These are phyloP conservation scores for Planococcus citri DNA, from an alignment of 1,140 invertebrate genomes.

Conservation along the genomic window DNA sequence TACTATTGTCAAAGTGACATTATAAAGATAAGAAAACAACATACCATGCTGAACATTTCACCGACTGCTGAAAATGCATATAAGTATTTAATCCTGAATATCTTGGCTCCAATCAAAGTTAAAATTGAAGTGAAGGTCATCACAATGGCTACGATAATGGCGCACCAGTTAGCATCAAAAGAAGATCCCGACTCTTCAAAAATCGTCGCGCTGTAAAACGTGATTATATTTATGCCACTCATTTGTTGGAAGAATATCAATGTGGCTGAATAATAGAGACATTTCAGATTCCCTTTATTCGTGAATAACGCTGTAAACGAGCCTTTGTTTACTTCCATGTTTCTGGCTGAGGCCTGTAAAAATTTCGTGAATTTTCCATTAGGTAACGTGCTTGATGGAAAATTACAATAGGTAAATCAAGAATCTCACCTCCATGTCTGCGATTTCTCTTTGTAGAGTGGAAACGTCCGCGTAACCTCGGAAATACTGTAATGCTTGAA, in stretches of 20 bases:
- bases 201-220: constrained; percentile 63
- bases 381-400: too few relatives aligned
- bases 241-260: constrained; percentile 78
- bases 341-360: neutral
- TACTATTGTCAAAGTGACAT: neutral
- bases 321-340: constrained; percentile 33
- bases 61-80: constrained; percentile 55
- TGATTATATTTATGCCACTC: constrained; percentile 73
- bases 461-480: constrained; percentile 9
- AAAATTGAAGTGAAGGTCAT: constrained; percentile 52
- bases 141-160: constrained; percentile 64
- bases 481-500: constrained; percentile 19
- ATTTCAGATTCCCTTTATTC: constrained; percentile 43
- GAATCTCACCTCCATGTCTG: constrained; percentile 20
- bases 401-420: too few relatives aligned
- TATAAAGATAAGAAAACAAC: neutral
- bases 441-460: constrained; percentile 11
- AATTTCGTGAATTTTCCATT: too few relatives aligned
- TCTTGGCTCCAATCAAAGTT: constrained; percentile 59
- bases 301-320: constrained; percentile 40
- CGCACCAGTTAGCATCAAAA: constrained; percentile 41
- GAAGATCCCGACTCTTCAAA: constrained; percentile 47
- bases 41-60: constrained; percentile 36
- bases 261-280: constrained; percentile 52
- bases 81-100: constrained; percentile 55